These are phyloP conservation scores for Athetis lepigone DNA, from an alignment of 2,888 invertebrate species.

Conservation along the genomic window DNA sequence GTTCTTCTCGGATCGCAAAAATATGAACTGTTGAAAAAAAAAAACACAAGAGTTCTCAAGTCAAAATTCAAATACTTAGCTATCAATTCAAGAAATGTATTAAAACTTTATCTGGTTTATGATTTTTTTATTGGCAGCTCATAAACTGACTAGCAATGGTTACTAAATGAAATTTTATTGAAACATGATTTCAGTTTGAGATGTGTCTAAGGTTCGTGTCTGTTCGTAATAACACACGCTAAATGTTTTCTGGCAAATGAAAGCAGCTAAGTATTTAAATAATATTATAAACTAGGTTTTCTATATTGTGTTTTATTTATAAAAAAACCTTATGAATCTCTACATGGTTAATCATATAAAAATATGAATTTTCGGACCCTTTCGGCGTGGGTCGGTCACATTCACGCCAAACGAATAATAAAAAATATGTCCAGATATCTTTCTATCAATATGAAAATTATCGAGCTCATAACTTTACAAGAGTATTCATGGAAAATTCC, in stretches of 20 bases:
- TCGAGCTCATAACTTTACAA: background rate
- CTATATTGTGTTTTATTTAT: slow-evolving; percentile 1
- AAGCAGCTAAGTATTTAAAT: background rate
- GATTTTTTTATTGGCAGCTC: background rate
- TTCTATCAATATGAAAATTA: background rate
- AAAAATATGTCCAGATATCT: slow-evolving; percentile 24
- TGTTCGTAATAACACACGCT: background rate
- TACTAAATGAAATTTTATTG: background rate
- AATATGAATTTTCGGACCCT: too few species aligned
- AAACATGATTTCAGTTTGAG: background rate
- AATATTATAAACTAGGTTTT: background rate
- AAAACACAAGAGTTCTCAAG: background rate
- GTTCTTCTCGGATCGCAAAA: background rate
- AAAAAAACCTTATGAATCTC: background rate
- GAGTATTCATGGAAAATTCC: slow-evolving; percentile 5
- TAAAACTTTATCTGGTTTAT: background rate
- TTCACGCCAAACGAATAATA: slow-evolving; percentile 1
- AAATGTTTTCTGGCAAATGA: background rate
- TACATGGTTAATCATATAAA: background rate
- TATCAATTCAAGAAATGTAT: background rate
- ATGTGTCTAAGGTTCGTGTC: slow-evolving; percentile 1
- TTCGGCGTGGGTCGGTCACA: background rate
- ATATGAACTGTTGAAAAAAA: background rate
- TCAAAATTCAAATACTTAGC: background rate
- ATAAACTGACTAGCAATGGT: background rate